These are phyloP conservation scores for Brachionus koreanus DNA, from an alignment of 1,140 invertebrate genomes.

Conservation along the genomic window DNA sequence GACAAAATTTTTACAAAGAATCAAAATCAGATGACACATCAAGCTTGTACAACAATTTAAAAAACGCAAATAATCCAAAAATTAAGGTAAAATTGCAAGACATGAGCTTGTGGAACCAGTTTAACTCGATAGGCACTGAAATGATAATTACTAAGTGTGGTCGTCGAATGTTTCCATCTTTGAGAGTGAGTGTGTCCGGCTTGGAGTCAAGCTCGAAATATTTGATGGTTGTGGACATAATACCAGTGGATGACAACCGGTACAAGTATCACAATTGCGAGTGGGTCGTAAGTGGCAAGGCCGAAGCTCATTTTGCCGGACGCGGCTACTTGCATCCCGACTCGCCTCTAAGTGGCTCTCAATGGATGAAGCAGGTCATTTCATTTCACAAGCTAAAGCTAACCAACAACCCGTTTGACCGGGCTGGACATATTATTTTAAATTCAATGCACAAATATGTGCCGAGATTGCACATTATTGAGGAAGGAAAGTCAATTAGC, in stretches of 20 bases:
- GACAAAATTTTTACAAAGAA: neutral
- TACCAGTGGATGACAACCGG: constrained; percentile 44
- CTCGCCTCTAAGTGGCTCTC: constrained; percentile 23
- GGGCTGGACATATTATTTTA: constrained; percentile 69
- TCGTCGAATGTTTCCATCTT: constrained; percentile 35
- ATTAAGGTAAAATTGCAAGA: constrained; percentile 37
- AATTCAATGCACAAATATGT: constrained; percentile 99
- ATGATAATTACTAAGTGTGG: constrained; percentile 44
- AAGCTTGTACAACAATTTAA: constrained; percentile 15
- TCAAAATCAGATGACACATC: neutral
- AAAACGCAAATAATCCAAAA: constrained; percentile 27
- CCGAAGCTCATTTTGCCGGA: constrained; percentile 44
- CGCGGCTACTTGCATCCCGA: constrained; percentile 42
- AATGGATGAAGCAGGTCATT: constrained; percentile 43
- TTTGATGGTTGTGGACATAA: constrained; percentile 26
- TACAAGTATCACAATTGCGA: constrained; percentile 43
- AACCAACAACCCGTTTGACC: constrained; percentile 43
- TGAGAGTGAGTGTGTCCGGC: constrained; percentile 15
- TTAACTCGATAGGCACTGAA: constrained; percentile 36
- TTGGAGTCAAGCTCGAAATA: constrained; percentile 14
- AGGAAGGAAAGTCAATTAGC: constrained; percentile 90
- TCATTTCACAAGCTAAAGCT: constrained; percentile 44
- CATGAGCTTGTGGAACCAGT: constrained; percentile 35
- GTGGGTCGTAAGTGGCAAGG: constrained; percentile 43
- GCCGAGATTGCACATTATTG: constrained; percentile 94